These are phyloP conservation scores for Spodoptera littoralis DNA, from an alignment of 2,888 invertebrate species.

Conservation along the genomic window DNA sequence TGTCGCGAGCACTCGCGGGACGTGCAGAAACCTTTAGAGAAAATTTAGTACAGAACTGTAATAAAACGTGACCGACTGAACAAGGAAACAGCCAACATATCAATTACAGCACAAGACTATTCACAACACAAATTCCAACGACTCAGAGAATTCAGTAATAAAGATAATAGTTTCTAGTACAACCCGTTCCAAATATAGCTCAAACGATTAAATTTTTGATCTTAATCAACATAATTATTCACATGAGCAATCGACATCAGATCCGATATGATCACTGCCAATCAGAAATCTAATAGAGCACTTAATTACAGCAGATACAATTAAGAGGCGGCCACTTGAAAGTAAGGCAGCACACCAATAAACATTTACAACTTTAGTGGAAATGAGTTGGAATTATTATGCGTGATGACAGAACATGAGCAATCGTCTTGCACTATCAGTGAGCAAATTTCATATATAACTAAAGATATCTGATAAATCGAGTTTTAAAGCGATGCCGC, in stretches of 20 bases:
- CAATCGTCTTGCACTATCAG: constrained; percentile 56
- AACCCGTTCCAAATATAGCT: constrained; percentile 42
- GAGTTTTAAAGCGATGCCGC: constrained; percentile 75
- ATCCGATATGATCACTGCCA: constrained; percentile 33
- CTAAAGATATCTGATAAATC: constrained; percentile 71
- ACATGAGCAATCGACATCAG: constrained; percentile 32
- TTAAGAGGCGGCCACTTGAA: constrained; percentile 37
- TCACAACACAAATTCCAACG: constrained; percentile 5
- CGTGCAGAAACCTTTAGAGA: constrained; percentile 57
- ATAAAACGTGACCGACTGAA: constrained; percentile 59
- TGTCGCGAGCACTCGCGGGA: constrained; percentile 47
- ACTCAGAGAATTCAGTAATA: constrained; percentile 44
- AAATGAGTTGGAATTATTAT: constrained; percentile 11
- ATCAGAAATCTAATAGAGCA: constrained; percentile 40
- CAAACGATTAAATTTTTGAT: constrained; percentile 46
- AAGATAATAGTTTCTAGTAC: constrained; percentile 31
- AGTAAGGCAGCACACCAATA: constrained; percentile 19
- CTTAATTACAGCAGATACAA: constrained; percentile 33
- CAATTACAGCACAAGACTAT: constrained; percentile 2
- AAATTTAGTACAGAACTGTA: constrained; percentile 53
- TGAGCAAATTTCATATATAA: constrained; percentile 68
- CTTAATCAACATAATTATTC: constrained; percentile 50
- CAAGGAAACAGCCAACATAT: constrained; percentile 5
- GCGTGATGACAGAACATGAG: constrained; percentile 31
- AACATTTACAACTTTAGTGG: constrained; percentile 10